These are phyloP conservation scores for Formicarius rufipectus DNA, from an alignment of 2,113 vertebrate species.

Conservation along the genomic window DNA sequence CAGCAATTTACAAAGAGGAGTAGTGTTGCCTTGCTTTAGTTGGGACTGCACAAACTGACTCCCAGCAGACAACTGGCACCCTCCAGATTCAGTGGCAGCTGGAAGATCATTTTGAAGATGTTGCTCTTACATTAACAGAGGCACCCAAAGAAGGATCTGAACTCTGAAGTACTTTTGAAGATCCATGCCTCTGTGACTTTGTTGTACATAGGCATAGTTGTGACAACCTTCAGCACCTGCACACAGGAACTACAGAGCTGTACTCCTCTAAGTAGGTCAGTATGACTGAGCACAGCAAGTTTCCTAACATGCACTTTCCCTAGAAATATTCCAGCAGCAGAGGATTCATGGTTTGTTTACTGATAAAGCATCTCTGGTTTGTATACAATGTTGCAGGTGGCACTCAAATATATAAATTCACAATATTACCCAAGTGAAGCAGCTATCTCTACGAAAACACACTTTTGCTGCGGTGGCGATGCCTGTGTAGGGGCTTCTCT, in stretches of 20 bases:
- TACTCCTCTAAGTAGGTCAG: neutral
- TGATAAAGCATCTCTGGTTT: neutral
- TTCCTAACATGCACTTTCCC: neutral
- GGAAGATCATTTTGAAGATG: neutral
- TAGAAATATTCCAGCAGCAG: neutral
- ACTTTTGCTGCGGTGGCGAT: neutral
- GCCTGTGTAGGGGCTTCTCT: neutral
- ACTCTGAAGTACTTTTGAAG: neutral
- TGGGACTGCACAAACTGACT: too few relatives aligned
- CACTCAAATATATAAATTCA: neutral
- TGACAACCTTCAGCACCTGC: neutral
- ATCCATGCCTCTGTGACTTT: fast-evolving
- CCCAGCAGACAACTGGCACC: neutral
- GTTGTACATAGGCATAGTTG: neutral
- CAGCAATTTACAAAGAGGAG: neutral
- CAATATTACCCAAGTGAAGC: neutral
- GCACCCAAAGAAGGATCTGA: neutral
- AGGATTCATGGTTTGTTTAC: neutral
- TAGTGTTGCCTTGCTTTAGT: fast-evolving
- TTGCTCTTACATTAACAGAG: neutral
- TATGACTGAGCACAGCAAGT: neutral
- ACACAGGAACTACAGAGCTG: neutral
- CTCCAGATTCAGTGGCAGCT: neutral
- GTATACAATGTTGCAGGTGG: neutral
- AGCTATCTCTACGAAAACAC: neutral